Evolutionary conservation across 37 sponge, comb jelly and placozoan species (phyloP).

Genomic region (Agelas oroides): DNA sequence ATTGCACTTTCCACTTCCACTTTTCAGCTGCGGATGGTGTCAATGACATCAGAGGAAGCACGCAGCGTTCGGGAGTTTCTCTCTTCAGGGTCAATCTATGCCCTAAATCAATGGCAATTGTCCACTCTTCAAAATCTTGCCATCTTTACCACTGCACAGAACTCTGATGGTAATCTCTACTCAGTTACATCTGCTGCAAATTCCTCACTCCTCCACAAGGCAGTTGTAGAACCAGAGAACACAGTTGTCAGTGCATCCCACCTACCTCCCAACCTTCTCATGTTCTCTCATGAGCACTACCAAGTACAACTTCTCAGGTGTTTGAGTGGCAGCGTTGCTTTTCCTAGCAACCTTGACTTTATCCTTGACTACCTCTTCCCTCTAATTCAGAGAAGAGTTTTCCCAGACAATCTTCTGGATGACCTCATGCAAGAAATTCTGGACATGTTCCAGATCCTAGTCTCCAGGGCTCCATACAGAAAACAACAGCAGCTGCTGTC

Average conservation of each 20-base stretch:
- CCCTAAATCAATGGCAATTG: background rate
- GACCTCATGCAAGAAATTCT: constrained; percentile 38
- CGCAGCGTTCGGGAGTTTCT: background rate
- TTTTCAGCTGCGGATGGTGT: background rate
- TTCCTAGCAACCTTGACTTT: constrained; percentile 21
- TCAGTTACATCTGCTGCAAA: constrained; percentile 2
- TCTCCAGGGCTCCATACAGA: no score
- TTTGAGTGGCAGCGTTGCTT: background rate
- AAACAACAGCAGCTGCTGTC: background rate
- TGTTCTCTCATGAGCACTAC: constrained; percentile 2
- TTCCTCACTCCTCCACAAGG: background rate
- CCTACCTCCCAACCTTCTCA: constrained; percentile 15
- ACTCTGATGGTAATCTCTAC: constrained; percentile 9
- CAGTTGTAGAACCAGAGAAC: constrained; percentile 25
- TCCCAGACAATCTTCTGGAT: background rate
- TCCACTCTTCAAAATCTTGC: background rate
- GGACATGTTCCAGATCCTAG: constrained; percentile 8
- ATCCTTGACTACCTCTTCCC: constrained; percentile 19
- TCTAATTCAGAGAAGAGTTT: constrained; percentile 6
- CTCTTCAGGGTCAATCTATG: no score
- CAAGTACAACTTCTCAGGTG: constrained; percentile 6
- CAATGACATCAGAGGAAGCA: constrained; percentile 35
- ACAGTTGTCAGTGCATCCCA: constrained; percentile 2
- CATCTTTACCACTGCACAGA: constrained; percentile 3
- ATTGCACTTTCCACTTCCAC: background rate